Conservation (phyloP, 2,797 vertebrate genomes). For the Catamblyrhynchus diadema region DNA sequence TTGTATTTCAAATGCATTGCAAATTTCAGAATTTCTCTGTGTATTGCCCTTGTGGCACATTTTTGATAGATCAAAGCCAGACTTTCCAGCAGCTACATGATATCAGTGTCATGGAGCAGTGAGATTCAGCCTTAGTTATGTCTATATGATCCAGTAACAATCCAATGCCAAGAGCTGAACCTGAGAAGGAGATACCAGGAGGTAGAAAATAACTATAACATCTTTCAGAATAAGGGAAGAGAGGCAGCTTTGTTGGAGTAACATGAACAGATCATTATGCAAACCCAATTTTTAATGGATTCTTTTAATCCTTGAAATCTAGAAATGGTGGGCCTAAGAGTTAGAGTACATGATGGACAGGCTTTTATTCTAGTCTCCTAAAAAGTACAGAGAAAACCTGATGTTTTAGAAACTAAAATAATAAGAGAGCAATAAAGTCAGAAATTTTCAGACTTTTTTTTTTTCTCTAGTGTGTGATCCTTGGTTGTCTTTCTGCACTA, state of each 20-base stretch:
- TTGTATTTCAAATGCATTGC: neutral
- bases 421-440: neutral
- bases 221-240: neutral
- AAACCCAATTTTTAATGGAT: neutral
- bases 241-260: neutral
- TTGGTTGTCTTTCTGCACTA: neutral
- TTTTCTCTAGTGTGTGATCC: neutral
- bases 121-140: neutral
- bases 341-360: neutral
- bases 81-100: neutral
- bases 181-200: neutral
- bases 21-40: neutral
- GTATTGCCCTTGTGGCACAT: fast-evolving
- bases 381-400: neutral
- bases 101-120: neutral
- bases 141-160: neutral
- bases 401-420: neutral
- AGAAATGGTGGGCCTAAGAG: neutral
- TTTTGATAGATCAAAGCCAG: neutral
- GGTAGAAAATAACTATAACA: neutral
- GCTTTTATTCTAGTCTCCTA: neutral
- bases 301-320: neutral
- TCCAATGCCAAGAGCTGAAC: neutral
- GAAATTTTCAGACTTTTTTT: neutral
- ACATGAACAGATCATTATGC: neutral